Percentiles rank a stretch among this genome's conserved stretches.
Conservation (phyloP, 2,113 vertebrate species). For the Azemiops feae region DNA sequence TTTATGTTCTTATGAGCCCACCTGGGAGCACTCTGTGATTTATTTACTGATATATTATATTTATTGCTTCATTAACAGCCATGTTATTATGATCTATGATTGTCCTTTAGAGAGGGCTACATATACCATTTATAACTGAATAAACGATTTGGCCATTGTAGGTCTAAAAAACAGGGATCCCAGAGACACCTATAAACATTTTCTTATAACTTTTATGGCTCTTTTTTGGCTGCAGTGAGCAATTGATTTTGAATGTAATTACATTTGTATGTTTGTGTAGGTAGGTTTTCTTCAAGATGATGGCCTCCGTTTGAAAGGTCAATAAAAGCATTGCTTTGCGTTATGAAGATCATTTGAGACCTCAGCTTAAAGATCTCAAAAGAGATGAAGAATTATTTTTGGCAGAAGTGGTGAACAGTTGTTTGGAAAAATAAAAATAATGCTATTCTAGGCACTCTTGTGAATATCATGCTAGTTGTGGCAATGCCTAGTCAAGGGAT, state of each 20-base stretch:
- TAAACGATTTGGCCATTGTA: neutral
- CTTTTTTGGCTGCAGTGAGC: slow-evolving; percentile 12
- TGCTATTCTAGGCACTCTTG: neutral
- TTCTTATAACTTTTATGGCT: slow-evolving; percentile 2
- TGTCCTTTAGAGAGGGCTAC: neutral
- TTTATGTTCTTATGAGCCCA: neutral
- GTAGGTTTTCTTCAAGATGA: neutral
- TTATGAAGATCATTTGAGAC: neutral
- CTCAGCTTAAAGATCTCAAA: neutral
- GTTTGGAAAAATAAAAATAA: slow-evolving; percentile 36
- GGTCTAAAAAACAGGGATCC: neutral
- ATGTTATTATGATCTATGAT: neutral
- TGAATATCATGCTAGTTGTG: neutral
- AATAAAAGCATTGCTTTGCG: neutral
- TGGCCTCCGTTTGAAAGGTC: slow-evolving; percentile 11
- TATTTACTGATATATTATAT: neutral
- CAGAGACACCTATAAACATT: slow-evolving; percentile 1
- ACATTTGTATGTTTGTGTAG: neutral
- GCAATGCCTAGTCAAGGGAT: neutral
- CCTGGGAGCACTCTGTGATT: neutral
- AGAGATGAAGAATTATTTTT: neutral
- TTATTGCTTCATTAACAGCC: neutral
- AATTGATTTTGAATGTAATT: slow-evolving; percentile 26
- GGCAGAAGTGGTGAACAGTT: slow-evolving; percentile 16
- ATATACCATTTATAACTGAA: neutral